Evolutionary conservation across 2,113 vertebrate genomes (phyloP).

Genomic region (Sinocyclocheilus rhinocerous): DNA sequence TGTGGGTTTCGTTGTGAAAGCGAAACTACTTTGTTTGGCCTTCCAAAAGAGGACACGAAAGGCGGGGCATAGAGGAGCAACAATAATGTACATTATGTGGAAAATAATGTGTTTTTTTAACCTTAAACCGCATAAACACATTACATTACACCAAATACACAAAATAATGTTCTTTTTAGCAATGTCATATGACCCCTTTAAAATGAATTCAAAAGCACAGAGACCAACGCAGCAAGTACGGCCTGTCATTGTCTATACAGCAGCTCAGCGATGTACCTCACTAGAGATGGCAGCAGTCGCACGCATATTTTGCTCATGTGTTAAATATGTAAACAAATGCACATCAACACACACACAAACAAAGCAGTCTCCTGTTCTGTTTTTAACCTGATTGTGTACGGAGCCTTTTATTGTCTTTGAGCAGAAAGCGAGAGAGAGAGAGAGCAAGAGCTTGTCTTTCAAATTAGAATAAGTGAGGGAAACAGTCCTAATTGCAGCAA

Average conservation of each 20-base stretch:
- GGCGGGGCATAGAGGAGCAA: too few relatives aligned
- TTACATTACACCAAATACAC: too few relatives aligned
- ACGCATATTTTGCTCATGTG: background rate
- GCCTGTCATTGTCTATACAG: background rate
- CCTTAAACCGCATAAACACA: too few relatives aligned
- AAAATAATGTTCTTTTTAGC: too few relatives aligned
- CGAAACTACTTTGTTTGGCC: too few relatives aligned
- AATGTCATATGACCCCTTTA: too few relatives aligned
- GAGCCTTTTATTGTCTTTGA: background rate
- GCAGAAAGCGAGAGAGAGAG: background rate
- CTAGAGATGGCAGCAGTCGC: background rate
- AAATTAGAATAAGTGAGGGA: constrained; percentile 27
- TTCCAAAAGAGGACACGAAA: too few relatives aligned
- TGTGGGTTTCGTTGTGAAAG: too few relatives aligned
- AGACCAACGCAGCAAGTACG: background rate
- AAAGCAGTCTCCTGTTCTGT: constrained; percentile 8
- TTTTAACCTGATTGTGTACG: background rate
- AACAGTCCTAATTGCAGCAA: constrained; percentile 35
- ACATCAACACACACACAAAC: background rate
- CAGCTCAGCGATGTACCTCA: background rate
- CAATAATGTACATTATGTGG: too few relatives aligned
- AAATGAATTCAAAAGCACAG: constrained; percentile 26
- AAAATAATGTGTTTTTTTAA: too few relatives aligned
- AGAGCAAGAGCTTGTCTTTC: background rate
- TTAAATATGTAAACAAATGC: constrained; percentile 12